Conservation (phyloP, 2,888 invertebrate species). For the Heliothis peltigera region DNA sequence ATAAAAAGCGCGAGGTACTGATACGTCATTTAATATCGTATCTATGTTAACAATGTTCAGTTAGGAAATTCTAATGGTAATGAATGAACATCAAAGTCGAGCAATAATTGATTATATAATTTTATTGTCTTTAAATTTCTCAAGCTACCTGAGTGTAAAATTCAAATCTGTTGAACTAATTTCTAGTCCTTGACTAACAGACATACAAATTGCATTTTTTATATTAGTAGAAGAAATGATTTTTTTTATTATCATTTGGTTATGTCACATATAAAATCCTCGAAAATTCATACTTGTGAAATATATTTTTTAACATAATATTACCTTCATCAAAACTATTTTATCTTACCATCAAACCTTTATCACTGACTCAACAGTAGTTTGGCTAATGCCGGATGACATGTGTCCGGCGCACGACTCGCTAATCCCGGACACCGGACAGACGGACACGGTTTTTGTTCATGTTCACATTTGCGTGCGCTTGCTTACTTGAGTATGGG, state of each 20-base stretch:
- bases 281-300: slow-evolving; percentile 6
- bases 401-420: slow-evolving; percentile 52
- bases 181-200: too few relatives aligned
- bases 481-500: background rate
- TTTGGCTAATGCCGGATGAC: slow-evolving; percentile 49
- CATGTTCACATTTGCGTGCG: slow-evolving; percentile 5
- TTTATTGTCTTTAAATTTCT: too few relatives aligned
- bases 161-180: too few relatives aligned
- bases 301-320: slow-evolving; percentile 30
- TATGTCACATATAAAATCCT: background rate
- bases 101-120: too few relatives aligned
- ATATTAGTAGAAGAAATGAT: too few relatives aligned
- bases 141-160: too few relatives aligned
- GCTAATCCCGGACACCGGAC: slow-evolving; percentile 30
- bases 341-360: slow-evolving; percentile 52
- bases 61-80: too few relatives aligned
- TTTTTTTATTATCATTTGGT: background rate
- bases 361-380: slow-evolving; percentile 49
- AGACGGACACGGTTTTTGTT: slow-evolving; percentile 39
- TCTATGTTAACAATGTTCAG: too few relatives aligned
- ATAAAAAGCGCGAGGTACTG: too few relatives aligned
- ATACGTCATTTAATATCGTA: too few relatives aligned
- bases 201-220: too few relatives aligned
- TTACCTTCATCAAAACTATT: slow-evolving; percentile 56
- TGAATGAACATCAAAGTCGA: too few relatives aligned